Conservation (phyloP, 1,140 invertebrate species). For the Heliconius himera region DNA sequence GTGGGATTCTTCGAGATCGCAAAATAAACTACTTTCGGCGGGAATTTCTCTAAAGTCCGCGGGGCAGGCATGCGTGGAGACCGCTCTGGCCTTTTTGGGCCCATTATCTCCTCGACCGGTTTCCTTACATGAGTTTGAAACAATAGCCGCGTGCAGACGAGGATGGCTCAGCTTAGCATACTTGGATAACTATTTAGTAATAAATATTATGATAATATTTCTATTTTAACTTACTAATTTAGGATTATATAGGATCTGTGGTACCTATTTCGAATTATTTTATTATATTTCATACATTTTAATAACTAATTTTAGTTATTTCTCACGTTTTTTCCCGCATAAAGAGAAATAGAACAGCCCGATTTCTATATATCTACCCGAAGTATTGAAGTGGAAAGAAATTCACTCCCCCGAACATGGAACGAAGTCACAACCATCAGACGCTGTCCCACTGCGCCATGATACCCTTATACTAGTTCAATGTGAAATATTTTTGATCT, state of each 20-base stretch:
- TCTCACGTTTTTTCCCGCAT: too few species aligned
- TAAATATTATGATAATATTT: not conserved
- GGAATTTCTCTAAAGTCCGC: constrained; percentile 61
- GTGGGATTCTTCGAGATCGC: constrained; percentile 43
- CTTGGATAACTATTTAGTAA: constrained; percentile 1
- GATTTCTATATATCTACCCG: too few species aligned
- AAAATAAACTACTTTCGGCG: constrained; percentile 51
- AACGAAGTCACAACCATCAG: too few species aligned
- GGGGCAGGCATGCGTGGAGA: constrained; percentile 53
- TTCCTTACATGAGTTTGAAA: constrained; percentile 62
- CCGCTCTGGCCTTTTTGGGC: constrained; percentile 50
- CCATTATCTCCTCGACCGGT: constrained; percentile 67
- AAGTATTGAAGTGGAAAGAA: too few species aligned
- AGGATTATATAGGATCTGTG: not conserved
- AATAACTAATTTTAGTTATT: too few species aligned
- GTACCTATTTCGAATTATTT: too few species aligned
- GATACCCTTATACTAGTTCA: not conserved
- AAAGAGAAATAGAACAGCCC: too few species aligned
- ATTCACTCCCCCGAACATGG: too few species aligned
- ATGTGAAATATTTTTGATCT: constrained; percentile 8
- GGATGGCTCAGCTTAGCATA: constrained; percentile 18
- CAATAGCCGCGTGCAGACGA: constrained; percentile 50
- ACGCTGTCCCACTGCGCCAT: not conserved
- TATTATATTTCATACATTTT: too few species aligned
- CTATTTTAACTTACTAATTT: not conserved